Percentiles rank a stretch among this genome's conserved stretches.
These are phyloP conservation scores for Chironomus tepperi DNA, from an alignment of 1,140 invertebrate species.

Conservation along the genomic window DNA sequence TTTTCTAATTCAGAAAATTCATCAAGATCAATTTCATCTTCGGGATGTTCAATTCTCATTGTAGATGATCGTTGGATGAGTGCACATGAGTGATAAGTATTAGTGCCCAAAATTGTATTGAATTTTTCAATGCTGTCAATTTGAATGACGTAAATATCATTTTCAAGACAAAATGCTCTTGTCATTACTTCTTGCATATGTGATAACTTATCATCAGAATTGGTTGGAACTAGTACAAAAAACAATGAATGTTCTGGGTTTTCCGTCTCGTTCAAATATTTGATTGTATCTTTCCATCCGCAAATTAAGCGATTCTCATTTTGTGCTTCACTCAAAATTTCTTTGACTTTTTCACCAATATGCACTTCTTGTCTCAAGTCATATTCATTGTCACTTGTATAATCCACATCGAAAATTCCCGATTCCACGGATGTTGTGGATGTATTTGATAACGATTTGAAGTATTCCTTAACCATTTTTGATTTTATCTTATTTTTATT, in stretches of 20 bases:
- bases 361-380: not conserved
- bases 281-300: not conserved
- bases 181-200: conserved; percentile 60
- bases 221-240: conserved; percentile 50
- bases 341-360: not conserved
- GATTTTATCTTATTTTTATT: not conserved
- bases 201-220: conserved; percentile 51
- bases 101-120: conserved; percentile 40
- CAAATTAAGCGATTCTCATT: not conserved
- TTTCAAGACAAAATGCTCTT: conserved; percentile 60
- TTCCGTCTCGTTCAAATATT: conserved; percentile 38
- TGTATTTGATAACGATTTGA: not conserved
- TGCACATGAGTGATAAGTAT: conserved; percentile 42
- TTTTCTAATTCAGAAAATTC: conserved; percentile 42
- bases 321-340: not conserved
- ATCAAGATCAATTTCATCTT: conserved; percentile 40
- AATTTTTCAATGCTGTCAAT: conserved; percentile 47
- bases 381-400: not conserved
- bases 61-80: conserved; percentile 45
- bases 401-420: not conserved
- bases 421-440: not conserved
- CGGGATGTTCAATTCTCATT: conserved; percentile 20
- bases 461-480: not conserved
- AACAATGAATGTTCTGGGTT: conserved; percentile 50
- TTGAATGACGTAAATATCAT: conserved; percentile 58